These are phyloP conservation scores for Maniola jurtina DNA, from an alignment of 1,140 invertebrate species.

Conservation along the genomic window DNA sequence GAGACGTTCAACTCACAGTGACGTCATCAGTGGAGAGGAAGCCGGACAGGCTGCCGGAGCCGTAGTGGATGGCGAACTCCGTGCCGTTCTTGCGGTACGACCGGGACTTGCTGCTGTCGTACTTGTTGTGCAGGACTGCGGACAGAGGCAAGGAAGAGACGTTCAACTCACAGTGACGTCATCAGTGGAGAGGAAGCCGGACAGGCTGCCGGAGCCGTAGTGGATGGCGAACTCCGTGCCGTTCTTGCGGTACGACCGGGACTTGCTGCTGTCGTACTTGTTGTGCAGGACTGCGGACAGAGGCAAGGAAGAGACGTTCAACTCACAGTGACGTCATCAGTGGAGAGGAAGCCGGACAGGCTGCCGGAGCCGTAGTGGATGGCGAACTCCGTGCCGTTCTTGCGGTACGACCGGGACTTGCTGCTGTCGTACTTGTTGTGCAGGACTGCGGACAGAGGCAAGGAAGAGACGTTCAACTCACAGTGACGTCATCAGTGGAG, in stretches of 20 bases:
- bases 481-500: slow-evolving; percentile 92
- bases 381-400: slow-evolving; percentile 94
- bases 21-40: slow-evolving; percentile 95
- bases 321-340: slow-evolving; percentile 91
- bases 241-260: slow-evolving; percentile 90
- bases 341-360: slow-evolving; percentile 96
- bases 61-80: slow-evolving; percentile 95
- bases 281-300: slow-evolving; percentile 88
- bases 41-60: slow-evolving; percentile 96
- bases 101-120: slow-evolving; percentile 91
- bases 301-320: no score
- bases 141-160: no score
- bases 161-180: no score
- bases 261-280: slow-evolving; percentile 95
- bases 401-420: slow-evolving; percentile 90
- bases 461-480: no score
- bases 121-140: slow-evolving; percentile 95
- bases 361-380: slow-evolving; percentile 98
- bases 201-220: slow-evolving; percentile 97
- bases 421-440: slow-evolving; percentile 97
- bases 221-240: slow-evolving; percentile 95
- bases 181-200: slow-evolving; percentile 96
- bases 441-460: slow-evolving; percentile 79
- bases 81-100: slow-evolving; percentile 95
- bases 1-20: no score